These are phyloP conservation scores for Pollicipes pollicipes DNA, from an alignment of 1,140 invertebrate genomes.

Conservation along the genomic window DNA sequence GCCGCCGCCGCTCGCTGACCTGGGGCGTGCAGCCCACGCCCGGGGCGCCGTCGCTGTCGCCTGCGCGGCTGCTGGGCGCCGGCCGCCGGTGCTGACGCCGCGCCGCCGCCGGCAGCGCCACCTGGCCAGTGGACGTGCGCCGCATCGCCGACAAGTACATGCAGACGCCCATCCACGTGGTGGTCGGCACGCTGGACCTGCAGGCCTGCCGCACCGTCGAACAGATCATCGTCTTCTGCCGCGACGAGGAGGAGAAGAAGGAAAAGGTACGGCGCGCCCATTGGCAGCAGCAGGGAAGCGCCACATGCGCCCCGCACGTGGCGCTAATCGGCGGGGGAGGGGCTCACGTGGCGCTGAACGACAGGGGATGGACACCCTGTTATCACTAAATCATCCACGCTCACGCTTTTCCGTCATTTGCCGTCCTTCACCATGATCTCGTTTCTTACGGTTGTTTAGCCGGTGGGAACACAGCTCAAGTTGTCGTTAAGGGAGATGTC, in stretches of 20 bases:
- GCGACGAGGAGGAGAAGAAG: slow-evolving; percentile 47
- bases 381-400: not conserved
- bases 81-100: too few species aligned
- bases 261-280: not conserved
- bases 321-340: too few species aligned
- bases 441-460: slow-evolving; percentile 3
- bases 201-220: slow-evolving; percentile 24
- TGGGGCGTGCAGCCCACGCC: too few species aligned
- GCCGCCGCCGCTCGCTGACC: too few species aligned
- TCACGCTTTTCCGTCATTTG: not conserved
- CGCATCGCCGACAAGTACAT: slow-evolving; percentile 65
- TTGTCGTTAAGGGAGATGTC: too few species aligned
- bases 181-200: slow-evolving; percentile 64
- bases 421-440: not conserved
- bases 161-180: slow-evolving; percentile 70
- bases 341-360: too few species aligned
- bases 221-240: slow-evolving; percentile 11
- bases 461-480: not conserved
- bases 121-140: slow-evolving; percentile 68
- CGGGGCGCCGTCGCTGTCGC: too few species aligned
- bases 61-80: too few species aligned
- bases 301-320: not conserved
- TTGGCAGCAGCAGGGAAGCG: too few species aligned
- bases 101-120: slow-evolving; percentile 45
- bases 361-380: too few species aligned